A percentile compares a stretch with the other conserved stretches of the same genome.
Evolutionary conservation across 30 jellyfish, hydroid and myxozoan genomes (phyloP).

Genomic region (Aurelia sp.): DNA sequence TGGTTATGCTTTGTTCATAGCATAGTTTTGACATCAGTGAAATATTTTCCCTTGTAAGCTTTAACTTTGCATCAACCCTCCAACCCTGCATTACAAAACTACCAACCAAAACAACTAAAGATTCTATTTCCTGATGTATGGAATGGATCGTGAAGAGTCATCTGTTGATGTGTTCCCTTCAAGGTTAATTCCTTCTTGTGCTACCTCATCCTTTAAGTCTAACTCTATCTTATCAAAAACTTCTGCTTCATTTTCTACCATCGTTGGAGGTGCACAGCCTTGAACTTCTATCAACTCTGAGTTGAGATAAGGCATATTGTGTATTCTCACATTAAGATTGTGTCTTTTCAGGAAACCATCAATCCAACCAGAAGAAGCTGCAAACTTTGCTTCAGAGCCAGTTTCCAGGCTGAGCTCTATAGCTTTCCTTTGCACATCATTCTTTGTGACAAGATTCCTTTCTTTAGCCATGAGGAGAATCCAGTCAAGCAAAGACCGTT

Average conservation of each 20-base stretch:
- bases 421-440: conserved; percentile 58
- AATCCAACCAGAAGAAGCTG: conserved; percentile 58
- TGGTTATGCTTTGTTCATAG: too few species aligned
- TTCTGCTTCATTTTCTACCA: conserved; percentile 35
- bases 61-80: too few species aligned
- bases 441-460: conserved; percentile 25
- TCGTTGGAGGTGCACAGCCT: conserved; percentile 46
- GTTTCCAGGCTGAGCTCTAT: conserved; percentile 41
- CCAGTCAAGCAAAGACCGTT: conserved; percentile 40
- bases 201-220: not conserved
- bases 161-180: not conserved
- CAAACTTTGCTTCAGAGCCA: conserved; percentile 28
- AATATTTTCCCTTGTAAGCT: too few species aligned
- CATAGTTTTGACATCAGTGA: too few species aligned
- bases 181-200: not conserved
- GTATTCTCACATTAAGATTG: conserved; percentile 2
- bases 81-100: too few species aligned
- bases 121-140: conserved; percentile 9
- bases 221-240: not conserved
- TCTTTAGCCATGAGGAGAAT: conserved; percentile 14
- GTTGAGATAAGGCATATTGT: not conserved
- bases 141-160: conserved; percentile 51
- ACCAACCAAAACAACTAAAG: too few species aligned
- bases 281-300: not conserved
- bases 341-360: conserved; percentile 60